Evolutionary conservation across 2,113 vertebrate genomes (phyloP).

Genomic region (Callorhinus ursinus): DNA sequence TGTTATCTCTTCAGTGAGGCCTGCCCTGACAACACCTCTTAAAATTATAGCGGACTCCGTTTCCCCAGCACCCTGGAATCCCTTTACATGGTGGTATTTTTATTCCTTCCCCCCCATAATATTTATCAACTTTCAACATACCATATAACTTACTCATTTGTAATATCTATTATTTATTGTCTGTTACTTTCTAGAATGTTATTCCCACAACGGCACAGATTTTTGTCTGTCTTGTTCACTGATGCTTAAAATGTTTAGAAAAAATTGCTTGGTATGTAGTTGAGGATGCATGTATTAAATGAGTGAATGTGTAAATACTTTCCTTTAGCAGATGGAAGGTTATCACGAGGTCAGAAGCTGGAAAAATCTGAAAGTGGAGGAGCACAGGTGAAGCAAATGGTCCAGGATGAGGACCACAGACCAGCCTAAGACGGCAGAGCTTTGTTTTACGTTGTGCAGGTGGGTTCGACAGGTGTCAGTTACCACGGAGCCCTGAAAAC

Average conservation of each 20-base stretch:
- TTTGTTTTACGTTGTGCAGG: not conserved
- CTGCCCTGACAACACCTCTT: not conserved
- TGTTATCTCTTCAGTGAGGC: not conserved
- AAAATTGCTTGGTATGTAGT: not conserved
- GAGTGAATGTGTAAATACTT: not conserved
- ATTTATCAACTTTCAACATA: not conserved
- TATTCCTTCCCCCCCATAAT: not conserved
- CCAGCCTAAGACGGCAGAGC: not conserved
- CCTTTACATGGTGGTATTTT: not conserved
- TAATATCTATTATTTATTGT: not conserved
- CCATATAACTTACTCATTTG: not conserved
- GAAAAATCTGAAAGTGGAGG: not conserved
- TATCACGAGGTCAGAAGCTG: not conserved
- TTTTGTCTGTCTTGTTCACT: not conserved
- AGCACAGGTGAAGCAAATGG: not conserved
- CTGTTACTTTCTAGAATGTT: not conserved
- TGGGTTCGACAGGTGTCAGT: not conserved
- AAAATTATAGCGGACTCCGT: not conserved
- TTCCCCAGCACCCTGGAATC: not conserved
- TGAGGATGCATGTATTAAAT: not conserved
- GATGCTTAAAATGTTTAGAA: constrained; percentile 26
- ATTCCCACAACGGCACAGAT: not conserved
- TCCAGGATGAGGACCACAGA: not conserved
- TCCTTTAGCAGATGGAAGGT: not conserved
- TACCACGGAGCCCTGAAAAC: not conserved